These are phyloP conservation scores for Proisotoma minuta DNA, from an alignment of 2,888 invertebrate genomes.

Conservation along the genomic window DNA sequence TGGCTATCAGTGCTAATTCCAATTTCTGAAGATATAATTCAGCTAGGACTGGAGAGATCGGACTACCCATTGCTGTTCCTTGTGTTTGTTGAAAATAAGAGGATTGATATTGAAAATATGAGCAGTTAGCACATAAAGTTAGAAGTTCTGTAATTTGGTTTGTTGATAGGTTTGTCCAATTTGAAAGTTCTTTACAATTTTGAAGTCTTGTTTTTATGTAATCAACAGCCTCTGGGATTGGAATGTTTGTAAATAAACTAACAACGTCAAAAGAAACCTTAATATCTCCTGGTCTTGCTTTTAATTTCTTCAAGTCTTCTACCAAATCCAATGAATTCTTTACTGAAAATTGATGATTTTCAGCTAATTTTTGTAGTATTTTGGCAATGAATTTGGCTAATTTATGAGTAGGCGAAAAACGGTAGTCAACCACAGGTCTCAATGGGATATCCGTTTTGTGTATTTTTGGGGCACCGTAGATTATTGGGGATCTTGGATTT, in stretches of 20 bases:
- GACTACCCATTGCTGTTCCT: neutral
- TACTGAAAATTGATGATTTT: neutral
- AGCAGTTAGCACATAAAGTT: no score
- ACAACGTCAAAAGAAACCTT: neutral
- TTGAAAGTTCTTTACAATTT: no score
- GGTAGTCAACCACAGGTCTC: constrained; percentile 4
- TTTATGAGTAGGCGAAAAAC: constrained; percentile 1
- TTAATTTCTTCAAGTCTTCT: neutral
- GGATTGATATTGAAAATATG: no score
- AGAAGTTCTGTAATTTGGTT: no score
- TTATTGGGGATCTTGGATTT: neutral
- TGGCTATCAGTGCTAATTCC: neutral
- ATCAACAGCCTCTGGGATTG: neutral
- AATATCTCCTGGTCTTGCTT: neutral
- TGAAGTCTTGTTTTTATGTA: neutral
- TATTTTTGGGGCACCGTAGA: constrained; percentile 12
- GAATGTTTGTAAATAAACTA: neutral
- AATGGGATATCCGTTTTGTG: constrained; percentile 9
- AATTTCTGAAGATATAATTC: neutral
- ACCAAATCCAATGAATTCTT: constrained; percentile 4
- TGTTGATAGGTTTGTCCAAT: neutral
- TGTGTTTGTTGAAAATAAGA: neutral
- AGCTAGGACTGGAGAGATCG: neutral
- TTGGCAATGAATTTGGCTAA: neutral
- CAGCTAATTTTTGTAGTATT: constrained; percentile 1